Conservation (phyloP, 37 sponge, comb jelly and placozoan genomes). For the Crambe crambe region DNA sequence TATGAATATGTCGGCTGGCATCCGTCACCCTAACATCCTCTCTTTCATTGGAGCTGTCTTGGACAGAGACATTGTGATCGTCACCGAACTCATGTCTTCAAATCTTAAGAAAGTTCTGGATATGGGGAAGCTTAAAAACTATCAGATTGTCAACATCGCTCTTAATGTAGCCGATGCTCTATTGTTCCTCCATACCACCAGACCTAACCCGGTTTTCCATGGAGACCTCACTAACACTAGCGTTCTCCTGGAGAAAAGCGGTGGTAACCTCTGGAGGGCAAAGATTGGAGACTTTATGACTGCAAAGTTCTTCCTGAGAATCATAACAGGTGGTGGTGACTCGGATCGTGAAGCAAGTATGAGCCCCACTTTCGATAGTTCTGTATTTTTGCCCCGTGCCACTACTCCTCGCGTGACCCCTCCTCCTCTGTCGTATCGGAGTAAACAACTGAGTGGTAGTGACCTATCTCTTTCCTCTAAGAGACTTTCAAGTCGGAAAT, state of each 20-base stretch:
- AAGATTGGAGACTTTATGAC: conserved; percentile 82
- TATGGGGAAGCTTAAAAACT: conserved; percentile 21
- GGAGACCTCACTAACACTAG: conserved; percentile 81
- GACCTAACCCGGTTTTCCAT: conserved; percentile 76
- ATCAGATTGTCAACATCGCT: conserved; percentile 42
- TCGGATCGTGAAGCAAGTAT: not conserved
- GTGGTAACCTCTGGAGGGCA: conserved; percentile 45
- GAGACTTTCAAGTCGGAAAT: not conserved
- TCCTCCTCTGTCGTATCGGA: not conserved
- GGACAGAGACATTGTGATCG: conserved; percentile 47
- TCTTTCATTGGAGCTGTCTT: conserved; percentile 70
- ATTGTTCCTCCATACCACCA: conserved; percentile 66
- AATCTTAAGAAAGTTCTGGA: conserved; percentile 63
- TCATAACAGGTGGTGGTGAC: not conserved
- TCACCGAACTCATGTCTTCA: conserved; percentile 75
- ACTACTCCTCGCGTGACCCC: not conserved
- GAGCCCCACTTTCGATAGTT: not conserved
- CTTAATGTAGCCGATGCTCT: conserved; percentile 62
- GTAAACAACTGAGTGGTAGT: not conserved
- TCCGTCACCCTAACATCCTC: conserved; percentile 74
- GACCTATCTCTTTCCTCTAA: not conserved
- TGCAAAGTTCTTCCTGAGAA: conserved; percentile 49
- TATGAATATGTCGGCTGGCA: conserved; percentile 55
- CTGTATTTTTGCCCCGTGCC: not conserved
- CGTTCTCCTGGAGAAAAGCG: conserved; percentile 49